phyloP scores from a whole-genome alignment of 2,888 invertebrate species.

The Tetramorium bicarinatum region DNA sequence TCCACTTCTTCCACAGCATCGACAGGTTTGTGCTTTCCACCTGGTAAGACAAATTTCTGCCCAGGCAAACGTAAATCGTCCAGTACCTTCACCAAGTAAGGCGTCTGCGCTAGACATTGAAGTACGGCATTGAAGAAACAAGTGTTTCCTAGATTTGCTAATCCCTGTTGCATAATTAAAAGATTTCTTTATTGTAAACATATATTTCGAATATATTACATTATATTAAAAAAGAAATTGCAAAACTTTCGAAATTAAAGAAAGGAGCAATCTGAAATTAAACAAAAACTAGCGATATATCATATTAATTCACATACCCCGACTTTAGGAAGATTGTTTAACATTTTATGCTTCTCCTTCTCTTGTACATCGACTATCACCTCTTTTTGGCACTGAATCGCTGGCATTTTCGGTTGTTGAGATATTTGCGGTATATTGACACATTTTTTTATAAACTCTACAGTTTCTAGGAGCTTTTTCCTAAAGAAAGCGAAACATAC shows the following conservation, averaged over 20 bases:
- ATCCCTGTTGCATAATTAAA: conserved; percentile 88
- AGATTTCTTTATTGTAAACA: conserved; percentile 10
- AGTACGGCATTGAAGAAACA: conserved; percentile 99
- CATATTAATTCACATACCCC: conserved; percentile 68
- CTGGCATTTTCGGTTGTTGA: conserved; percentile 63
- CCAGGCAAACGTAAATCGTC: conserved; percentile 91
- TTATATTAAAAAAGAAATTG: neutral
- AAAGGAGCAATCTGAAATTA: neutral
- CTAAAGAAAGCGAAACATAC: conserved; percentile 42
- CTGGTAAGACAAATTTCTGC: conserved; percentile 91
- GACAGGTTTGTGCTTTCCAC: conserved; percentile 89
- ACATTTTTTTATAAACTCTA: conserved; percentile 91
- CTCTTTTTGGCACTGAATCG: conserved; percentile 59
- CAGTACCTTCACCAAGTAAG: conserved; percentile 91
- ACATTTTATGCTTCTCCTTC: conserved; percentile 64
- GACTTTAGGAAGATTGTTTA: conserved; percentile 77
- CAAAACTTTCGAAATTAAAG: neutral
- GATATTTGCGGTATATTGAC: conserved; percentile 78
- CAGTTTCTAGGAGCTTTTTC: conserved; percentile 91
- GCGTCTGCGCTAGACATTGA: conserved; percentile 96
- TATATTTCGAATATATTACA: conserved; percentile 9
- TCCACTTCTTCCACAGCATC: conserved; percentile 87
- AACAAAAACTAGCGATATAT: neutral
- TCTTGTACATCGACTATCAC: conserved; percentile 57
- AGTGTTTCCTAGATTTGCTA: conserved; percentile 97